These are phyloP conservation scores for Calidris pugnax DNA, from an alignment of 2,113 vertebrate species.

Conservation along the genomic window DNA sequence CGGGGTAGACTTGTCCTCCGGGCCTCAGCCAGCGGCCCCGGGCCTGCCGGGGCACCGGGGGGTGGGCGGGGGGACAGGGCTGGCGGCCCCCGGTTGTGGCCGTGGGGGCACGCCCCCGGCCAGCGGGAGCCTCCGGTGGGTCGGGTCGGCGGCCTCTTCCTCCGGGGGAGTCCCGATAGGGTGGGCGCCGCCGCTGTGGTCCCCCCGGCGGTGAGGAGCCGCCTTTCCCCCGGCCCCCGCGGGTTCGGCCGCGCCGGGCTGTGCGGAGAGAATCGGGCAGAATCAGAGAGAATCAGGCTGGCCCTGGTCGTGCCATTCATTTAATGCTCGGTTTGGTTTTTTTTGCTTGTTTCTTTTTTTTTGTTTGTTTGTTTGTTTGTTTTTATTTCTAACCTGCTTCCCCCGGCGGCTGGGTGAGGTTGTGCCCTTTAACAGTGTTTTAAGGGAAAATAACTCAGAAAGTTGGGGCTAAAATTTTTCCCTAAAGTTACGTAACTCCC, in stretches of 20 bases:
- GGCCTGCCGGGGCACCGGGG: not conserved
- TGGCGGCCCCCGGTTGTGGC: not conserved
- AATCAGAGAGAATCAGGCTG: no score
- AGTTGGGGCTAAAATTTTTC: constrained; percentile 15
- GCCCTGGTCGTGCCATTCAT: not conserved
- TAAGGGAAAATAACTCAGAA: not conserved
- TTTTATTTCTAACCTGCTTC: not conserved
- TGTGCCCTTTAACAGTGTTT: not conserved
- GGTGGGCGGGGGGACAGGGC: no score
- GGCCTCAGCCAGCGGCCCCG: not conserved
- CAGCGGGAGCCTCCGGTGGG: not conserved
- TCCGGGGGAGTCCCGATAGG: no score
- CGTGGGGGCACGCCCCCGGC: not conserved
- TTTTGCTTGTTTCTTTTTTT: no score
- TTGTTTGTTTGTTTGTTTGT: not conserved
- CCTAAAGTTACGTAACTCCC: not conserved
- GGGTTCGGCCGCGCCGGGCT: not conserved
- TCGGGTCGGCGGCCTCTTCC: no score
- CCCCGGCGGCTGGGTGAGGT: no score
- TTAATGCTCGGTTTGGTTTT: no score
- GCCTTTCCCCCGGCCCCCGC: no score
- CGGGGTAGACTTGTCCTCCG: not conserved
- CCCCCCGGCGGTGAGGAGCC: not conserved
- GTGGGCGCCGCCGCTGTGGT: no score
- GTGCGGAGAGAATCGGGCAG: not conserved